phyloP scores from a whole-genome alignment of 2,888 invertebrate species.

The Conomelus anceps region DNA sequence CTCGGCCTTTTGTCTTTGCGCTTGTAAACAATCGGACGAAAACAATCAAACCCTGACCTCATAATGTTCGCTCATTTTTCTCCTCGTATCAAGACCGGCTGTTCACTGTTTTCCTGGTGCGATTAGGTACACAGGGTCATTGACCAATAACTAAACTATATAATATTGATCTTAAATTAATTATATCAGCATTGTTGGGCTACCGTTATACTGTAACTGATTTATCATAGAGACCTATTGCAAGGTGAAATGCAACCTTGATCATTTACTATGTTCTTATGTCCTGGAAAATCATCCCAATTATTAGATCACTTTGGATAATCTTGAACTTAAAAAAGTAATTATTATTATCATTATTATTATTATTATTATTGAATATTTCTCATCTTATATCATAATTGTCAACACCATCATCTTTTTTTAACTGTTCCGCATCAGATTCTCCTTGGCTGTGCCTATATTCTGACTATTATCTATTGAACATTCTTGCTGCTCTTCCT shows the following conservation, averaged over 20 bases:
- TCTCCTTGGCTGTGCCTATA: too few species aligned
- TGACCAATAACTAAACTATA: background rate
- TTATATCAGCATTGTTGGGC: background rate
- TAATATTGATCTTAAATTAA: background rate
- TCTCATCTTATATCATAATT: too few species aligned
- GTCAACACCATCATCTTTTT: too few species aligned
- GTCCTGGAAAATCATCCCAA: too few species aligned
- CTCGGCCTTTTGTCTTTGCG: background rate
- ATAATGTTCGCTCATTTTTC: background rate
- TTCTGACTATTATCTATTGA: too few species aligned
- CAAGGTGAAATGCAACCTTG: too few species aligned
- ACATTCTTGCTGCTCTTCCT: too few species aligned
- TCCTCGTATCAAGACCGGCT: background rate
- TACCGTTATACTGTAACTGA: background rate
- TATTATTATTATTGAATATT: too few species aligned
- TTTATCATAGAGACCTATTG: background rate
- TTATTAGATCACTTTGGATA: too few species aligned
- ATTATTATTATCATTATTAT: too few species aligned
- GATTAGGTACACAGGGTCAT: background rate
- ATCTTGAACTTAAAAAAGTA: too few species aligned
- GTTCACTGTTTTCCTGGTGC: background rate
- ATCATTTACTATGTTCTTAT: background rate
- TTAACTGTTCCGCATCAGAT: too few species aligned
- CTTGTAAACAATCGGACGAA: background rate
- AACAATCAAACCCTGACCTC: background rate